Percentiles rank a stretch among this genome's conserved stretches.
Conservation (phyloP, 64 coral and sea anemone genomes). For the Actinia equina region DNA sequence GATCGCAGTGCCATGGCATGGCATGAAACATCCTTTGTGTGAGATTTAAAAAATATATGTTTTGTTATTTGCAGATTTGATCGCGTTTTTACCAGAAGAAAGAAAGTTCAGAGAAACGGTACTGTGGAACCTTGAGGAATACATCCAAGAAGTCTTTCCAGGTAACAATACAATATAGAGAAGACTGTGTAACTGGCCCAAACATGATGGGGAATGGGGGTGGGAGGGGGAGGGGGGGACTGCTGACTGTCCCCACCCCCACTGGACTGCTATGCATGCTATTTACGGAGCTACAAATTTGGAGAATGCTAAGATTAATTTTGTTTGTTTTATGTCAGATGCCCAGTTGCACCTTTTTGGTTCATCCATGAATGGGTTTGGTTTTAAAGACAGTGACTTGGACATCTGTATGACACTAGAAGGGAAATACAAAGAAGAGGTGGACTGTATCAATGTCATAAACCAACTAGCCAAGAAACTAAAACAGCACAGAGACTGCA, state of each 20-base stretch:
- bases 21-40: no score
- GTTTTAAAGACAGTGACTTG: constrained; percentile 81
- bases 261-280: no score
- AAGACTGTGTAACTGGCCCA: no score
- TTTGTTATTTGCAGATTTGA: constrained; percentile 36
- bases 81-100: constrained; percentile 49
- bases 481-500: constrained; percentile 68
- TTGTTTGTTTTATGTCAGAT: constrained; percentile 15
- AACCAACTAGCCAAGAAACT: constrained; percentile 50
- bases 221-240: no score
- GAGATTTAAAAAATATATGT: neutral
- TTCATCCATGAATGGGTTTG: constrained; percentile 91
- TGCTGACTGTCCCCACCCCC: no score
- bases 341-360: constrained; percentile 88
- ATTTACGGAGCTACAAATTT: no score
- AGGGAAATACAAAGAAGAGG: constrained; percentile 57
- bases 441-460: constrained; percentile 67
- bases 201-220: neutral
- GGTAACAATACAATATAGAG: neutral
- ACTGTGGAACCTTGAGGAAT: constrained; percentile 32
- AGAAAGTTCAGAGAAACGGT: constrained; percentile 35
- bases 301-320: no score
- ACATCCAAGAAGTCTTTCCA: constrained; percentile 52
- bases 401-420: constrained; percentile 94
- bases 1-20: no score